Base-by-base conservation (phyloP, 1,140 invertebrate genomes). In the Saccostrea echinata region DNA sequence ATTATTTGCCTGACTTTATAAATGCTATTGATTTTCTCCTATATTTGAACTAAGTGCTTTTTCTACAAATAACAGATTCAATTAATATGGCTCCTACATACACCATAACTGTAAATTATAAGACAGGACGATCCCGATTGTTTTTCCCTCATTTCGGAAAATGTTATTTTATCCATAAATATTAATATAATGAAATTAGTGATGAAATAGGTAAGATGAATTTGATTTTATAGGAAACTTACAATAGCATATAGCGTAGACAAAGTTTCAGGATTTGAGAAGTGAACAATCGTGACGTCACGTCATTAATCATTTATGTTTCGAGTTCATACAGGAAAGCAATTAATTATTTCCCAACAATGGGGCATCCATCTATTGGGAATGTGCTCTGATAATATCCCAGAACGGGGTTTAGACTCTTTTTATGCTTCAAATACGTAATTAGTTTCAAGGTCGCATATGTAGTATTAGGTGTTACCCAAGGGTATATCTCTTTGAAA, bases 1-100 rank as follows among this genome's bases (percentile, higher is more conserved):
- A 76, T 76, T 76, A 76, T 76, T 76, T 76, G 68, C 68, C 68
- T 76, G 68, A 76, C 68, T 76, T 76, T 76, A 76, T 76, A 76
- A 76, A 76, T 76, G 68, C 68, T 76, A 76, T 76, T 33, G 68
- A 76, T 76, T 76, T 76, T 76, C 68, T 76, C 68, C 24, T 76
- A 76, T 76, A 76, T 76, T 76, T 76, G 68, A 76, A 76, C 68
- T 76, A 76, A 76, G 68, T 76, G 68, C 68, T 76, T 76, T 76
- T 76, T 76, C 68, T 76, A 76, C 68, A 76, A 76, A 76, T 76
- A 76, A 27, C 68, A 30, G 27, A 76, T 76, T 76, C 68, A 76
- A 76, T 76, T 76, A 76, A 76, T 76, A 76, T 76, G 68, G 68
- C 68, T 76, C 68, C 68, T 76, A 27, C 24, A 30, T 33, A 8